Evolutionary conservation across 2,888 invertebrate species (phyloP), one percentile per base, ranked within the genome.

Genomic region (Hirtodrosophila cameraria): DNA sequence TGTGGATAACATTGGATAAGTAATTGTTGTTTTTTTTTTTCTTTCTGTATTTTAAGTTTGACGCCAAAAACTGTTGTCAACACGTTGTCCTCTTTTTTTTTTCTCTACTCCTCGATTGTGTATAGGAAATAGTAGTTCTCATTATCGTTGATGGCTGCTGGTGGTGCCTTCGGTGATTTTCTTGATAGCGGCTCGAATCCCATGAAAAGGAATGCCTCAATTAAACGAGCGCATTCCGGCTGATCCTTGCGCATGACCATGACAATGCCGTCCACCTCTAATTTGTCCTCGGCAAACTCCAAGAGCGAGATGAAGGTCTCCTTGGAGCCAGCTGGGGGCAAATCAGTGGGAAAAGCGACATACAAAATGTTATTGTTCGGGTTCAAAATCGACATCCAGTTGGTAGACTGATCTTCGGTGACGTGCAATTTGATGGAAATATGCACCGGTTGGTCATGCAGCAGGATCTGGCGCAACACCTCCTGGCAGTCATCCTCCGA

Each of bases 131-230:
- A 92, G 87, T 93, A 92, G 76, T 93, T 93, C 43, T 90, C 58
- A 89, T 92, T 88, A 92, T 93, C 92, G 87, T 93, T 90, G 91
- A 94, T 93, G 90, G 92, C 92, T 27, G 88, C 86, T 86, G 94
- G 93, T 67, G 96, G 95, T 84, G 95, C 93, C 89, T 95, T 91
- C 53, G 93, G 94, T 71, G 97, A 95, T 77, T 94, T 95, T 36
- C 98, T 97, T 33, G 97, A 94, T 88, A 98, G 92, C 64, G 96
- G 94, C 75, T 94, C 94, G 92, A 99, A 99, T 63, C 99, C 99
- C 93, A 99, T 94, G 92, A 97, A 98, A 96, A 97, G 97, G 94
- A 99, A 99, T 27, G 98, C 97, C 83, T 98, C 95, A 73, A 99
- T 94, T 86, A 99, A 93, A 78, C 95, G 94, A 48, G 95, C 95